phyloP scores from a whole-genome alignment of 2,113 vertebrate species.

The Cephalopterus ornatus region DNA sequence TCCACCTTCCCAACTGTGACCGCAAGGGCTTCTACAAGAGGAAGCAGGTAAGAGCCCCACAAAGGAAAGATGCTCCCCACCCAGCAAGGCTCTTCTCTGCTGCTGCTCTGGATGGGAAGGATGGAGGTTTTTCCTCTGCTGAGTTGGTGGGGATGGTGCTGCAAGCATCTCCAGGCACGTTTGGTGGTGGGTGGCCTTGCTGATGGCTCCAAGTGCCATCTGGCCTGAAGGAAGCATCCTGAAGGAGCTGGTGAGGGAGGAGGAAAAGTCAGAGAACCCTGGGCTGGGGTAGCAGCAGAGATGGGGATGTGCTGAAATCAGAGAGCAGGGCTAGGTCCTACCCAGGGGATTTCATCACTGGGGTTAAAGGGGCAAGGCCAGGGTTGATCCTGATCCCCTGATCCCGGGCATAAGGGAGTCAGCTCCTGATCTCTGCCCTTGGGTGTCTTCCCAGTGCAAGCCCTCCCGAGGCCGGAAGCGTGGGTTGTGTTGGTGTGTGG shows the following conservation, averaged over 20 bases:
- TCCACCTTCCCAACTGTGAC: slow-evolving; percentile 98
- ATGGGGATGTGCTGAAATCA: not conserved
- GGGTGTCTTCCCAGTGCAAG: slow-evolving; percentile 84
- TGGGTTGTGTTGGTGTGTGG: slow-evolving; percentile 98
- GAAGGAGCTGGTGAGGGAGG: not conserved
- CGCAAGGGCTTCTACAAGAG: slow-evolving; percentile 98
- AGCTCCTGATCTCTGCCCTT: not conserved
- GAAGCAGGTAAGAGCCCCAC: slow-evolving; percentile 83
- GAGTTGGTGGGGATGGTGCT: not conserved
- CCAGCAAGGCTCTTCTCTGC: not conserved
- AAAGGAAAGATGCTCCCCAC: not conserved
- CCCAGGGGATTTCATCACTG: not conserved
- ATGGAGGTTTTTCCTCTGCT: not conserved
- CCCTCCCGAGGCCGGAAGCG: slow-evolving; percentile 96
- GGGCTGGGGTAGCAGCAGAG: not conserved
- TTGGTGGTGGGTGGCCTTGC: not conserved
- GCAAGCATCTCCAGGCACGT: not conserved
- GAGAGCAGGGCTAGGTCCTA: not conserved
- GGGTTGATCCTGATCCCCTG: not conserved
- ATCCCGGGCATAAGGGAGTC: not conserved
- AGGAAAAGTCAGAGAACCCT: not conserved
- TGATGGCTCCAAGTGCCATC: not conserved
- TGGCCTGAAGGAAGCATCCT: not conserved
- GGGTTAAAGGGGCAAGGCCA: not conserved
- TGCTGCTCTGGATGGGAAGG: not conserved